These are phyloP conservation scores for Psilopogon haemacephalus DNA, from an alignment of 2,113 vertebrate genomes.

Conservation along the genomic window DNA sequence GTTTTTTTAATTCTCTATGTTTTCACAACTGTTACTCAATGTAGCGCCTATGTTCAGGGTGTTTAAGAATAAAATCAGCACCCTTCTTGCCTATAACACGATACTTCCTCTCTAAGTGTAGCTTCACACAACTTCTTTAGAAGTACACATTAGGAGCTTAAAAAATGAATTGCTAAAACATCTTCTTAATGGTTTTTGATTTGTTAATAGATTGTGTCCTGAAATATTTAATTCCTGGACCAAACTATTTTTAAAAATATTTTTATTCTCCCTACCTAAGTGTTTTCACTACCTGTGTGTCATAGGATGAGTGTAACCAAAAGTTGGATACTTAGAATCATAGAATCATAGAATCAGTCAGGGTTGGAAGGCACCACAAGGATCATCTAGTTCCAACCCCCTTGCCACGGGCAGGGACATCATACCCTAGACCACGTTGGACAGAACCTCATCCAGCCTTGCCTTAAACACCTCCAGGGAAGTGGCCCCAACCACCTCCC, in stretches of 20 bases:
- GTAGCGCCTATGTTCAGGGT: neutral
- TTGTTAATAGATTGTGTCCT: neutral
- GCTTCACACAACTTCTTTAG: neutral
- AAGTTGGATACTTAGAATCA: neutral
- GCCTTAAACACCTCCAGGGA: too few species aligned
- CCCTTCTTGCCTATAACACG: neutral
- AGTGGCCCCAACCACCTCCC: too few species aligned
- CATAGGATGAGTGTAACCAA: neutral
- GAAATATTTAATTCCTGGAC: neutral
- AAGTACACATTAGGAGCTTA: neutral
- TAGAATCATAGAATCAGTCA: too few species aligned
- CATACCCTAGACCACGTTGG: too few species aligned
- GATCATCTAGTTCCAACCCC: too few species aligned
- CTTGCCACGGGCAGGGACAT: too few species aligned
- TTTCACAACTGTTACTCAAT: neutral
- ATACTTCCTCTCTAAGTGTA: neutral
- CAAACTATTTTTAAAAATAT: neutral
- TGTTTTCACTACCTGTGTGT: neutral
- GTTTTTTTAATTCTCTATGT: neutral
- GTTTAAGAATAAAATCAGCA: neutral
- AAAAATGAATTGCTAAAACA: neutral
- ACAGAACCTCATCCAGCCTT: too few species aligned
- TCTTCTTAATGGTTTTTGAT: conserved; percentile 20
- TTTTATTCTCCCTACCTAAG: neutral
- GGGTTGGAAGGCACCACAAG: too few species aligned